phyloP scores from a whole-genome alignment of 2,113 vertebrate species.

The Ibidorhyncha struthersii region DNA sequence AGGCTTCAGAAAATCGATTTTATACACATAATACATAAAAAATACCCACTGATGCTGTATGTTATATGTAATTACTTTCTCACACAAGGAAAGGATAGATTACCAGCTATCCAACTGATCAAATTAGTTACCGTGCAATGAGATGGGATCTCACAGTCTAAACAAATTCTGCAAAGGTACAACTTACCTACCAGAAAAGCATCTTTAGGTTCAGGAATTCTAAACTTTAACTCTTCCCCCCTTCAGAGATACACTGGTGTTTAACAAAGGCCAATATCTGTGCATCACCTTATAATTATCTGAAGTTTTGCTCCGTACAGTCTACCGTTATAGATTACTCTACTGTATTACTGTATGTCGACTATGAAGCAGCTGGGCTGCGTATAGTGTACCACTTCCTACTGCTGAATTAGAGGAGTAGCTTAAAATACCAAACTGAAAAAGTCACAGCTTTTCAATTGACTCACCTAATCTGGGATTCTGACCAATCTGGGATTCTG shows the following conservation, averaged over 20 bases:
- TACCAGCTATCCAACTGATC: neutral
- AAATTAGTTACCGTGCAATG: neutral
- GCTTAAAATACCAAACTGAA: neutral
- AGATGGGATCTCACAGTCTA: neutral
- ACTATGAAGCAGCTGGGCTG: neutral
- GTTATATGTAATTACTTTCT: neutral
- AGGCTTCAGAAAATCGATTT: neutral
- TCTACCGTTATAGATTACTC: neutral
- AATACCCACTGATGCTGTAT: neutral
- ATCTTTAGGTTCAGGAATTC: neutral
- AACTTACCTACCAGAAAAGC: neutral
- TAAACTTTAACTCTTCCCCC: neutral
- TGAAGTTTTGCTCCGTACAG: neutral
- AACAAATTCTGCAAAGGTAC: neutral
- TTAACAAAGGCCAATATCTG: neutral
- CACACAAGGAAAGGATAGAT: neutral
- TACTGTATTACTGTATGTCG: neutral
- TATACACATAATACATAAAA: neutral
- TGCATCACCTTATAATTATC: neutral
- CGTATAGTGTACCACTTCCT: neutral
- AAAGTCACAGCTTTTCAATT: neutral
- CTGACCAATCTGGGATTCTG: neutral
- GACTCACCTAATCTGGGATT: neutral
- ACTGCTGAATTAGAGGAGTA: neutral
- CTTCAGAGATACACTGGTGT: neutral